Evolutionary conservation across 2,888 invertebrate genomes (phyloP), one percentile per base, ranked within the genome.

Genomic region (Meteorus cinctellus): DNA sequence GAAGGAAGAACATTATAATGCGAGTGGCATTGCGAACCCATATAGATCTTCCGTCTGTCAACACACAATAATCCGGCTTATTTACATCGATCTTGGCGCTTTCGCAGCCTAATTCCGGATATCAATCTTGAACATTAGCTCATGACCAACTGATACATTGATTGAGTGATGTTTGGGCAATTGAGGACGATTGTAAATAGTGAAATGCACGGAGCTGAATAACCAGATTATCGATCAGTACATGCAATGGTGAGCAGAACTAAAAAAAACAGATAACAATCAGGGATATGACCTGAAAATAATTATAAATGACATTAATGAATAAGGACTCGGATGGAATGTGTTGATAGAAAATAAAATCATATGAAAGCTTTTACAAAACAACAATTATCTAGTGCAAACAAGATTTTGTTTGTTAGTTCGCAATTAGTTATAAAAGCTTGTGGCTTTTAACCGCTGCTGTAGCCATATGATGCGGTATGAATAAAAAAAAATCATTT

Each of bases 91-190:
- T 55, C 55, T 55, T 19, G 55, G 10, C 55, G 19, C n/a, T 6
- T 55, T 55, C 2, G 19, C n/a, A 19, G 6, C 19, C 19, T 55
- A 55, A 55, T 55, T 19, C 10, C 55, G 19, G 4, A 24, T 24
- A 55, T 55, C 55, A 55, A 55, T 55, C 55, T 55, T 55, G 19
- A 55, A 48, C 48, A 4, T n/a, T 55, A 55, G n/a, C 55, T 8
- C n/a, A 10, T 55, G 72, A 51, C 51, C 60, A 27, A 41, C 31
- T 41, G 41, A 31, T 27, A 27, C 45, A 31, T 29, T 16, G 68
- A 5, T 68, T 74, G 62, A 65, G 59, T 69, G 51, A 41, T 72
- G 67, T 67, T 62, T 45, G 24, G 48, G 68, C 72, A 76, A 78
- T 76, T 71, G 76, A 69, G 60, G 69, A 70, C 66, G 51, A 60